Evolutionary conservation across 2,888 invertebrate genomes (phyloP), one percentile per base, ranked within the genome.

Genomic region (Ecliptopera silaceata): DNA sequence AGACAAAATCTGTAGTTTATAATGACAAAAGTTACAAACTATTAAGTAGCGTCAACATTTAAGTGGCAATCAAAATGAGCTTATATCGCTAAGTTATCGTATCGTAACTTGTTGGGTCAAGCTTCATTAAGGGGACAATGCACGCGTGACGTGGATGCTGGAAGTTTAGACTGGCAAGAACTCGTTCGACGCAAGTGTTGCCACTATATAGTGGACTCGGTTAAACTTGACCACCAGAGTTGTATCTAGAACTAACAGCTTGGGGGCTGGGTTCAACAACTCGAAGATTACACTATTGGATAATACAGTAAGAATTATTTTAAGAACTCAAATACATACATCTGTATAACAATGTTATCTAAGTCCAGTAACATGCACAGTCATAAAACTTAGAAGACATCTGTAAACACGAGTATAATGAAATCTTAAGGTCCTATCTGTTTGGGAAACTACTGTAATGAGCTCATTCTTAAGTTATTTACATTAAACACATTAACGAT

Each of bases 111-210:
- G 77, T 74, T 74, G 71, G 74, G 74, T 70, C 69, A 71, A 75
- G 84, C 88, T 88, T 88, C 90, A 91, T 91, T 89, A 90, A 83
- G 84, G 76, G 81, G 79, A 81, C 86, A 80, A 84, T 86, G 86
- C 88, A 87, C 65, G 74, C 75, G 77, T 84, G 87, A 87, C 81
- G 83, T 78, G 77, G 73, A 72, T 71, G 71, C 77, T 74, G 77
- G 75, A 70, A 86, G 62, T 69, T 62, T 65, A 58, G 61, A 87
- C 84, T 87, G 54, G 57, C 48, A 61, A 60, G 60, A 61, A 61
- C 73, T 86, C 82, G 87, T 91, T 91, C 72, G 72, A 79, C 77
- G 77, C 90, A 91, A 90, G 86, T 88, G 90, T 83, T 78, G 86
- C 85, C 76, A 64, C 71, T 66, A 69, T 80, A 71, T 75, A 80